phyloP scores from a whole-genome alignment of 1,140 invertebrate species.

The Nasonia vitripennis region DNA sequence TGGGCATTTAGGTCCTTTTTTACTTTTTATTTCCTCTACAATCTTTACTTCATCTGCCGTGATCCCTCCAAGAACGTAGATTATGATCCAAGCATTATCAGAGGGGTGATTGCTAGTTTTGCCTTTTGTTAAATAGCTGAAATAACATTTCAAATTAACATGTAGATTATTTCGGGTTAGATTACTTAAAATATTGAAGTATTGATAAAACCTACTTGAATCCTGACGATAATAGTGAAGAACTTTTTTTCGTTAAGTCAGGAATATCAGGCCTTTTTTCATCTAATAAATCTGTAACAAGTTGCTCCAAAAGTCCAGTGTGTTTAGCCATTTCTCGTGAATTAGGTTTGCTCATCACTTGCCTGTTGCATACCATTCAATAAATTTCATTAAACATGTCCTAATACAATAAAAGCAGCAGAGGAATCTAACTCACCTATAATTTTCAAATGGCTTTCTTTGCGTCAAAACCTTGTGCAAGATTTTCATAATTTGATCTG shows the following conservation, averaged over 20 bases:
- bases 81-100: conserved; percentile 77
- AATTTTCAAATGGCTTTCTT: conserved; percentile 64
- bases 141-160: conserved; percentile 46
- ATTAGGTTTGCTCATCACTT: conserved; percentile 63
- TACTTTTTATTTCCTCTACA: conserved; percentile 60
- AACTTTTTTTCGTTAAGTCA: conserved; percentile 74
- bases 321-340: conserved; percentile 69
- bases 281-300: conserved; percentile 75
- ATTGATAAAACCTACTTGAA: conserved; percentile 65
- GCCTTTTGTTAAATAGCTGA: conserved; percentile 68
- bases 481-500: conserved; percentile 62
- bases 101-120: conserved; percentile 72
- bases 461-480: conserved; percentile 64
- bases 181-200: background rate
- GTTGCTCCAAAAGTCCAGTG: conserved; percentile 74
- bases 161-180: background rate
- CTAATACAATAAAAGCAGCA: background rate
- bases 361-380: conserved; percentile 53
- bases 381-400: background rate
- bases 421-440: conserved; percentile 61
- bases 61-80: conserved; percentile 79
- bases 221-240: conserved; percentile 72
- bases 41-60: conserved; percentile 76
- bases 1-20: conserved; percentile 50
- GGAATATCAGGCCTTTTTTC: conserved; percentile 72